phyloP scores from a whole-genome alignment of 2,113 vertebrate genomes.

The Psittacula cyanocephala region DNA sequence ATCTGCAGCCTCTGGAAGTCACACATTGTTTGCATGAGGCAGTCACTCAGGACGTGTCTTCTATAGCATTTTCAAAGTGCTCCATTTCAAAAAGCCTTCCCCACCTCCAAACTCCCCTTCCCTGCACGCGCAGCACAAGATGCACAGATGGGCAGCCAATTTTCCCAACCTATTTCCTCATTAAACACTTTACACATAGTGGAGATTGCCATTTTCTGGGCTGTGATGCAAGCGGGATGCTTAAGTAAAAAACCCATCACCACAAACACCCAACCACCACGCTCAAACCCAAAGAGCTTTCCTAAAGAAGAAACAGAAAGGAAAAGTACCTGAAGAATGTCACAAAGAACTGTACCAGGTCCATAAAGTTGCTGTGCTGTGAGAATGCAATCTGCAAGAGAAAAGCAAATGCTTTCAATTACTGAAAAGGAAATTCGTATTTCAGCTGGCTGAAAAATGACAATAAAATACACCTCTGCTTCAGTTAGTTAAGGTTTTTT shows the following conservation, averaged over 20 bases:
- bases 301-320: neutral
- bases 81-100: neutral
- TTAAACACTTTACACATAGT: neutral
- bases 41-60: neutral
- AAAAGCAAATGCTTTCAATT: slow-evolving; percentile 50
- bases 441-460: neutral
- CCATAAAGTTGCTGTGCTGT: slow-evolving; percentile 99
- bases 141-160: neutral
- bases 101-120: neutral
- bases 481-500: neutral
- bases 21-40: accelerated
- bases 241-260: neutral
- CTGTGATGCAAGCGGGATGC: neutral
- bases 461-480: neutral
- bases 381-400: slow-evolving; percentile 94
- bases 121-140: neutral
- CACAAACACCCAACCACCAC: neutral
- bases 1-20: neutral
- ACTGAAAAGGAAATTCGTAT: neutral
- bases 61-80: neutral
- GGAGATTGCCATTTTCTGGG: neutral
- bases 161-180: neutral
- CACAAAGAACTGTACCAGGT: slow-evolving; percentile 99
- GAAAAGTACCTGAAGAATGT: slow-evolving; percentile 96
- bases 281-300: neutral